Base-by-base conservation (phyloP, 2,888 invertebrate genomes). In the Lagria hirta region DNA sequence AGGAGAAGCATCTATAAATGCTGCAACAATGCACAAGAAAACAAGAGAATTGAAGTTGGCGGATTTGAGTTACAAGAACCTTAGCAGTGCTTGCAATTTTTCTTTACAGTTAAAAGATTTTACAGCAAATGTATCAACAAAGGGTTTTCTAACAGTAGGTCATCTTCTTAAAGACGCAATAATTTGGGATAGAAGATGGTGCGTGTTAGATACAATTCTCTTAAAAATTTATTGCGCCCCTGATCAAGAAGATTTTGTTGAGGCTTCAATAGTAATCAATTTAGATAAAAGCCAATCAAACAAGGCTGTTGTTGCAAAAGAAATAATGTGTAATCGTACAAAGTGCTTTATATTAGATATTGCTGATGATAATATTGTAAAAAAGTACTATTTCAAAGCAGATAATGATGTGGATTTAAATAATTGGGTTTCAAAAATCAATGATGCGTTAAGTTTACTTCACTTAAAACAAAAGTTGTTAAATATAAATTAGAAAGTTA, bases 181-280 rank as follows among this genome's bases (percentile, higher is more conserved):
- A 11, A 64, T 65, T 36, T 80, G 80, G 80, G 78, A 78, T 58
- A 70, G 75, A 1, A 68, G 74, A 35, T 80, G 78, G 78, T 79
- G 78, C 54, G 69, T 70, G 3, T 58, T 80, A 4, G 64, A 71
- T 13, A 74, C 73, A 0, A 64, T 73, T 7, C 54, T 57, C 0
- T 50, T 80, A 1, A 60, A 62, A 12, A 71, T 77, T 21, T 80
- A 77, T 75, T 74, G 75, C 34, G 74, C 76, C 57, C 77, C 77
- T 1, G 61, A 68, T 13, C 74, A 75, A 28, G 69, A 66, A 41
- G 66, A 64, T 13, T 61, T 64, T 6, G 62, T 65, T 5, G 58
- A 47, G 3, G 72, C 75, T 0, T 44, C 72, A 2, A 49, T 67
- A 8, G 43, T 53, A 0, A 49, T 79, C 13, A 71, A 76, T 52